phyloP scores from a whole-genome alignment of 2,888 invertebrate species.

The Microctonus hyperodae region DNA sequence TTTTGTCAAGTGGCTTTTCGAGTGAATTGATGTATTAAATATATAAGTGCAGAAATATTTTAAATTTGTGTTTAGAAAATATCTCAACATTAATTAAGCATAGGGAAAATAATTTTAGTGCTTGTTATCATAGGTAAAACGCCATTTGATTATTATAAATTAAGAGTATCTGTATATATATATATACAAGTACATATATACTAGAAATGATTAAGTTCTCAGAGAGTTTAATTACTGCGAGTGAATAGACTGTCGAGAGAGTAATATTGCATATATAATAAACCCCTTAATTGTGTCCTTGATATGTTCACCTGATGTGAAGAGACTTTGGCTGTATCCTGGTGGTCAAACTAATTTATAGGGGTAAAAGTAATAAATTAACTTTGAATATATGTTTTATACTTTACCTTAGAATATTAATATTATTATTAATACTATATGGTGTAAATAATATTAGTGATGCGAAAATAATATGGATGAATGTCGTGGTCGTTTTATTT shows the following conservation, averaged over 20 bases:
- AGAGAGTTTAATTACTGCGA: constrained; percentile 26
- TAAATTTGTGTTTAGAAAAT: constrained; percentile 13
- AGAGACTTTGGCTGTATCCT: not conserved
- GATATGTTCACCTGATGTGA: not conserved
- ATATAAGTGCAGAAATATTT: no score
- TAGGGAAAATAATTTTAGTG: constrained; percentile 26
- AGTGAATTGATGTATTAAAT: no score
- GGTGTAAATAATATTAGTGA: no score
- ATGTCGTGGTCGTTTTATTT: no score
- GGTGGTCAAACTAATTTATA: constrained; percentile 20
- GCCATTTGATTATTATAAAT: no score
- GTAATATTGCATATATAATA: constrained; percentile 16
- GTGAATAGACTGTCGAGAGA: constrained; percentile 15
- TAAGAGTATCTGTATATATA: no score
- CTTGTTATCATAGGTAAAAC: not conserved
- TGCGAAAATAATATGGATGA: no score
- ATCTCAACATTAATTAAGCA: constrained; percentile 13
- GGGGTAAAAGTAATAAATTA: not conserved
- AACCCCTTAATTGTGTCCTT: not conserved
- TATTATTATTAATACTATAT: no score
- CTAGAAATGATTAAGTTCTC: constrained; percentile 19
- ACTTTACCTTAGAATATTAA: no score
- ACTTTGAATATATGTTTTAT: not conserved
- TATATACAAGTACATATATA: not conserved
- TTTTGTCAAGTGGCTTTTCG: constrained; percentile 22